Conservation (phyloP, 2,797 vertebrate genomes). For the Limnodromus scolopaceus region DNA sequence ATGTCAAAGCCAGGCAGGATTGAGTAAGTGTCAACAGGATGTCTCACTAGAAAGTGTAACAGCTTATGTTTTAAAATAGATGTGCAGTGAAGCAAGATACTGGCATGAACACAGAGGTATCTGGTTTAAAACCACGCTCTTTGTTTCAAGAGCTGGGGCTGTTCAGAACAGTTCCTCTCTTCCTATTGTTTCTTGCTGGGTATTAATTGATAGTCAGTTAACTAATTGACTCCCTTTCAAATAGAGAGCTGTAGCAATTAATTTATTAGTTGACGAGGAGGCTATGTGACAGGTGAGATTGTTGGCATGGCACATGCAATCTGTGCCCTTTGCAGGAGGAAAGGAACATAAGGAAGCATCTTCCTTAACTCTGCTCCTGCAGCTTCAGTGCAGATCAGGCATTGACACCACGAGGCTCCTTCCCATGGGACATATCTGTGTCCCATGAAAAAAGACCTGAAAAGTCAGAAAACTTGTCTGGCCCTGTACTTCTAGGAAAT, state of each 20-base stretch:
- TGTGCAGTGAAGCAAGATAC: not conserved
- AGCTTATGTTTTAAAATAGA: not conserved
- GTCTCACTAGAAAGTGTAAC: not conserved
- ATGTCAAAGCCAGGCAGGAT: not conserved
- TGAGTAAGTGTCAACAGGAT: constrained; percentile 14
- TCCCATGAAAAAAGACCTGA: not conserved
- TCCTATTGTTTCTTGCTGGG: not conserved
- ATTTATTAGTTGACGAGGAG: not conserved
- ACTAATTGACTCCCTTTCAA: not conserved
- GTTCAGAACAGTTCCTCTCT: not conserved
- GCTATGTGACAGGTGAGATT: not conserved
- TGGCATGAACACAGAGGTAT: not conserved
- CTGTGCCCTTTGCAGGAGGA: not conserved
- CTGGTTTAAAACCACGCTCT: not conserved
- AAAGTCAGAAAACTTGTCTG: not conserved
- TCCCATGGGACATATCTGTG: not conserved
- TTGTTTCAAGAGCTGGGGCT: not conserved
- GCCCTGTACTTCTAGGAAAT: not conserved
- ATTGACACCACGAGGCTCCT: not conserved
- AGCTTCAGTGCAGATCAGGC: not conserved
- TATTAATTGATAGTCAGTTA: not conserved
- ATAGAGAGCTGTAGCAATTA: not conserved
- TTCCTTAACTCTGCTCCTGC: not conserved
- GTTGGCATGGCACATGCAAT: not conserved
- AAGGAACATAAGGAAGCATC: not conserved